Percentiles rank a stretch among this genome's conserved stretches.
phyloP scores from a whole-genome alignment of 1,140 invertebrate genomes.

The Cyclargus thomasi region DNA sequence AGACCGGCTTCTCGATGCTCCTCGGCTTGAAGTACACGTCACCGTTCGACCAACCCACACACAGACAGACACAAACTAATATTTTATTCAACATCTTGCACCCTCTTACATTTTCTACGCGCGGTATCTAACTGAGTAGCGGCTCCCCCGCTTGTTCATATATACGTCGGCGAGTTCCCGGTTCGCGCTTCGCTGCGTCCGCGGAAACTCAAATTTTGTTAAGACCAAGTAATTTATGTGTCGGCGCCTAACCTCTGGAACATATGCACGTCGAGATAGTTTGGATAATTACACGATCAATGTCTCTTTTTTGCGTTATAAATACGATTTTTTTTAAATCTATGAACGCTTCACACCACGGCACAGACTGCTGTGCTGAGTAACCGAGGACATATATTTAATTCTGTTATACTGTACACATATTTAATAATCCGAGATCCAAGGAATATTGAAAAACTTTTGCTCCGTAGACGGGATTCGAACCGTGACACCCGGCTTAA shows the following conservation, averaged over 20 bases:
- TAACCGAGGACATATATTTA: no score
- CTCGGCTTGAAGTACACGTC: constrained; percentile 26
- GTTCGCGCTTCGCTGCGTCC: constrained; percentile 56
- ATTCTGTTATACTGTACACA: no score
- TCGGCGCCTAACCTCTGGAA: constrained; percentile 29
- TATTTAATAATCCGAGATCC: no score
- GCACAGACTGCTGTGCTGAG: no score
- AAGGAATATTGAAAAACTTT: no score
- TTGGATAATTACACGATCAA: neutral
- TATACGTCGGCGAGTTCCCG: constrained; percentile 67
- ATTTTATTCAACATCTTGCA: neutral
- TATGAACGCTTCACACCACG: no score
- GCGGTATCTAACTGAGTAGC: neutral
- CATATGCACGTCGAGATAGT: no score
- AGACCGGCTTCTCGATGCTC: constrained; percentile 42
- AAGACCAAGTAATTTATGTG: constrained; percentile 41
- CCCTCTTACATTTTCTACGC: neutral
- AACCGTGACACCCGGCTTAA: no score
- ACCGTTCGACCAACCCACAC: neutral
- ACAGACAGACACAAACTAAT: neutral
- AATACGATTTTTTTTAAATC: no score
- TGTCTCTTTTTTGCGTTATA: no score
- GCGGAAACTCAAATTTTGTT: constrained; percentile 48
- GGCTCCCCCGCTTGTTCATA: constrained; percentile 61
- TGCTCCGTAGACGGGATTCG: no score